Evolutionary conservation across 2,888 invertebrate genomes (phyloP), one percentile per base, ranked within the genome.

Genomic region (Acanthosepion esculentum): DNA sequence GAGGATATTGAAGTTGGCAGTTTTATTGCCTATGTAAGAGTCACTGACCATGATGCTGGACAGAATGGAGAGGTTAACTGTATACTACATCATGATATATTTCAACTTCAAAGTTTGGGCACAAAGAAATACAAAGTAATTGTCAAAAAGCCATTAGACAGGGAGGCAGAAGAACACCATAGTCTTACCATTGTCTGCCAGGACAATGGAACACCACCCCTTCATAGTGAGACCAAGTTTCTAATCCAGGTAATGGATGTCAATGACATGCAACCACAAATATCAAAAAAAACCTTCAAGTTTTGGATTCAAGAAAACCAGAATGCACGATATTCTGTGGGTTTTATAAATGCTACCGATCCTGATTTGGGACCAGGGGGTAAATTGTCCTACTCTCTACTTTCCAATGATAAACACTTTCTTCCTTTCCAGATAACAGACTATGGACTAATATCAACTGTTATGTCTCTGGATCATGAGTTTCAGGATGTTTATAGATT

Each of bases 41-140:
- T 78, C 12, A 78, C 78, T 78, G 78, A 78, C 12, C 78, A 78
- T 78, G 78, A 78, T 78, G 78, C 78, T 78, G 78, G 78, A 78
- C 78, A 78, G n/a, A 78, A 78, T 78, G 78, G 78, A n/a, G 78
- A 78, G 78, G 78, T 78, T 78, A 78, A 78, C 78, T 78, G 78
- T n/a, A 78, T 78, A n/a, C 78, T 78, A 33, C 78, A 78, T 78
- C 78, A 78, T 33, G 78, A 78, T 78, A 78, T 78, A 78, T 78
- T 78, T 78, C n/a, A 78, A 78, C 78, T 78, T n/a, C 78, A 78
- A n/a, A 78, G 78, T 78, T 18, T 78, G n/a, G 78, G 78, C n/a
- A 78, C n/a, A 78, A 78, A 78, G n/a, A 78, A 78, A 78, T 78
- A 78, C n/a, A 78, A 78, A 78, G 78, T 78, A 15, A 78, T 78